phyloP scores from a whole-genome alignment of 2,113 vertebrate genomes.

The Pseudonaja textilis region DNA sequence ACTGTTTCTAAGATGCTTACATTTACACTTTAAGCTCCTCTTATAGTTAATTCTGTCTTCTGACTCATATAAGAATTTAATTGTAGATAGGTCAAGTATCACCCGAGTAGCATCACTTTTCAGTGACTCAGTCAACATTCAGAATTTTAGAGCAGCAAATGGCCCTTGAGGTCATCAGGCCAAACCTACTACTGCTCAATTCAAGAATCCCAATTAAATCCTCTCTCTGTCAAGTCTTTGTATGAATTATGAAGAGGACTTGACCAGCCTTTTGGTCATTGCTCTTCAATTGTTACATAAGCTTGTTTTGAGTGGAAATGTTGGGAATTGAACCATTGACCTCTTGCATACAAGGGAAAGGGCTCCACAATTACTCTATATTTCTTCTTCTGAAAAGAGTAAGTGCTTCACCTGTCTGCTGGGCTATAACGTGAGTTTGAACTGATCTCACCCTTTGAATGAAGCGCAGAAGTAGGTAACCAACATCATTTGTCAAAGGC shows the following conservation, averaged over 20 bases:
- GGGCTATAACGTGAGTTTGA: background rate
- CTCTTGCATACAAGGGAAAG: background rate
- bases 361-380: background rate
- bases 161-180: background rate
- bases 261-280: background rate
- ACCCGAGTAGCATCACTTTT: background rate
- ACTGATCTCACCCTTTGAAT: background rate
- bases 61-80: background rate
- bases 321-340: background rate
- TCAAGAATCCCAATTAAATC: background rate
- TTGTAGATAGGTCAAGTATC: background rate
- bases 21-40: background rate
- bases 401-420: background rate
- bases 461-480: background rate
- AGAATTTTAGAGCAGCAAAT: background rate
- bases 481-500: background rate
- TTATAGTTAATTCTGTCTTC: background rate
- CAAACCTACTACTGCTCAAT: background rate
- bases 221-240: background rate
- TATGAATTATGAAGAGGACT: background rate
- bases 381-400: background rate
- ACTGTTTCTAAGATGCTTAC: background rate
- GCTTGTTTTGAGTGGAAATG: background rate
- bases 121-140: background rate
- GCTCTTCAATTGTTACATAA: background rate